Conservation (phyloP, 2,113 vertebrate species). For the Crypturellus undulatus region DNA sequence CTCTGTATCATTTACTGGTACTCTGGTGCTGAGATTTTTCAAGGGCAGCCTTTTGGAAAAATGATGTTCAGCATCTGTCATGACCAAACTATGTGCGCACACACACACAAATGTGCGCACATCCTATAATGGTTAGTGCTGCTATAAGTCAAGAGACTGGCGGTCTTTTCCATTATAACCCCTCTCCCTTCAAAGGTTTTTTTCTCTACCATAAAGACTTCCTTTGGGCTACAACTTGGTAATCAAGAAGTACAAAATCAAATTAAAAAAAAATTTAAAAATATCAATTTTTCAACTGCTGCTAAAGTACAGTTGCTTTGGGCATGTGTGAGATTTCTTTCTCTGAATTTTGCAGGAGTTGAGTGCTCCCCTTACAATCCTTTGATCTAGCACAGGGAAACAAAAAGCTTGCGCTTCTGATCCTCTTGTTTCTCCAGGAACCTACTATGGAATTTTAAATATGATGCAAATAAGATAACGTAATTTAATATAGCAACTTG, state of each 20-base stretch:
- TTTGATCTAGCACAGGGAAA: background rate
- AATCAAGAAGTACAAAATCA: background rate
- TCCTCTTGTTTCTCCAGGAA: background rate
- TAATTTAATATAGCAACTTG: background rate
- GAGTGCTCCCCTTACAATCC: background rate
- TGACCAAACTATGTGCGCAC: background rate
- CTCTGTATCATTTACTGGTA: background rate
- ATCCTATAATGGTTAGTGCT: background rate
- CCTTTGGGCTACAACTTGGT: background rate
- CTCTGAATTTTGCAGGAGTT: background rate
- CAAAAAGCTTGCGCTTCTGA: background rate
- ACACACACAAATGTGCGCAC: background rate
- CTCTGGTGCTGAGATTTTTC: background rate
- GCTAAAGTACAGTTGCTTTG: background rate
- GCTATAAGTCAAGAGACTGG: background rate
- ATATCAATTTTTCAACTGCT: background rate
- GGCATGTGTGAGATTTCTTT: background rate
- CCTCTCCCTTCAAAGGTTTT: background rate
- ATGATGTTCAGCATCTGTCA: background rate
- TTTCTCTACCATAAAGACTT: background rate
- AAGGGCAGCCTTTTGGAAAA: slow-evolving; percentile 32
- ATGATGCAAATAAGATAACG: background rate
- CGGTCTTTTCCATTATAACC: background rate
- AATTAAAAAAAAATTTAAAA: background rate
- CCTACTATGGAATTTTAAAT: background rate